phyloP scores from a whole-genome alignment of 2,797 vertebrate genomes.

The Ceryle rudis region DNA sequence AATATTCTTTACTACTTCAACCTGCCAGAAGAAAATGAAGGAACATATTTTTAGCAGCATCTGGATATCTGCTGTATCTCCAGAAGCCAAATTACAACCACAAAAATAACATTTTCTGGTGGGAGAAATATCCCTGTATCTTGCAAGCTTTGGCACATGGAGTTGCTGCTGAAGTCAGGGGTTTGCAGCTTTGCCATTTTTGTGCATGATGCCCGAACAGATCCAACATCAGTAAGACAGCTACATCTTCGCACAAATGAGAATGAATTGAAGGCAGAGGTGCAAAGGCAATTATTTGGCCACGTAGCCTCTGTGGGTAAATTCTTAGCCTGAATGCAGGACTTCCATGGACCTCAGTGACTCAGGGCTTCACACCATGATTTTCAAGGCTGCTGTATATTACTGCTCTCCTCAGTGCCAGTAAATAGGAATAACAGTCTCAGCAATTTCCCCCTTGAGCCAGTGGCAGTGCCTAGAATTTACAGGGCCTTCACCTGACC shows the following conservation, averaged over 20 bases:
- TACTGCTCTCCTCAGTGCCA: neutral
- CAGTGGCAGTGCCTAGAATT: neutral
- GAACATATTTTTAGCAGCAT: constrained; percentile 1
- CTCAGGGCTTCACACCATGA: neutral
- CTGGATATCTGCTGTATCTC: neutral
- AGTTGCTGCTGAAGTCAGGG: neutral
- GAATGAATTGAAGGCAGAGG: neutral
- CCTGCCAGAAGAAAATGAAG: neutral
- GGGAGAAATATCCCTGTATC: neutral
- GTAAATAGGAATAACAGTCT: neutral
- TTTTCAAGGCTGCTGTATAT: neutral
- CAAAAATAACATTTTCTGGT: neutral
- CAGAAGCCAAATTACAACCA: neutral
- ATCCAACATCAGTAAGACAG: neutral
- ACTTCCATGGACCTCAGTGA: neutral
- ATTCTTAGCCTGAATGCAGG: neutral
- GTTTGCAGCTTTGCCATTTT: neutral
- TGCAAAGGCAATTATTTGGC: neutral
- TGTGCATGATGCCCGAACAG: neutral
- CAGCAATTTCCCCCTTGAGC: neutral
- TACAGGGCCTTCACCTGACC: neutral
- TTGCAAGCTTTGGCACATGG: neutral
- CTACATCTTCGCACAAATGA: neutral
- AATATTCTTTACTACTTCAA: neutral
- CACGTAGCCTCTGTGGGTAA: neutral